These are phyloP conservation scores for Rhyacophila evoluta DNA, from an alignment of 2,888 invertebrate genomes.

Conservation along the genomic window DNA sequence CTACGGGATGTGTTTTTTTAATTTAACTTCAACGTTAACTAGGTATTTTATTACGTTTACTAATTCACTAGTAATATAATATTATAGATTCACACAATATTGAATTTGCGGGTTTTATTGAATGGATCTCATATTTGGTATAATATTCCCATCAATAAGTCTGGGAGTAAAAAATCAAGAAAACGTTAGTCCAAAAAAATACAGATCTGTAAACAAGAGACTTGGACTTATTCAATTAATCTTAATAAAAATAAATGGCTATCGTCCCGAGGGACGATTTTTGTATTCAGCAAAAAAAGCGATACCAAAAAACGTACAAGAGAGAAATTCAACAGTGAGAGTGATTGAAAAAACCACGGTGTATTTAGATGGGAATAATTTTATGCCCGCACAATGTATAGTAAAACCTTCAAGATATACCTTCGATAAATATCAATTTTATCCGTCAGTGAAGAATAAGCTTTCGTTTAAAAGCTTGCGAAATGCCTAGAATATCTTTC, in stretches of 20 bases:
- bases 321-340: slow-evolving; percentile 29
- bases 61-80: too few relatives aligned
- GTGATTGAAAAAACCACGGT: slow-evolving; percentile 9
- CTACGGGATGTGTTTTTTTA: too few relatives aligned
- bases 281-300: slow-evolving; percentile 34
- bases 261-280: slow-evolving; percentile 28
- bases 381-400: not conserved
- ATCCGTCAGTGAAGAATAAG: not conserved
- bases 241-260: slow-evolving; percentile 50
- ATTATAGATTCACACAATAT: too few relatives aligned
- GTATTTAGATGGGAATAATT: not conserved
- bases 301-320: slow-evolving; percentile 12
- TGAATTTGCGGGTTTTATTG: too few relatives aligned
- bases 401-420: not conserved
- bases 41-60: too few relatives aligned
- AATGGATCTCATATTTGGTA: too few relatives aligned
- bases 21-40: too few relatives aligned
- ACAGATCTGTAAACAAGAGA: slow-evolving; percentile 8
- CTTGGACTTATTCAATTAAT: slow-evolving; percentile 47
- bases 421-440: slow-evolving; percentile 10
- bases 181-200: not conserved
- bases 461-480: not conserved
- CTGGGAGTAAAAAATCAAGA: too few relatives aligned
- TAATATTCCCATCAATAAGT: too few relatives aligned
- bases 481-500: too few relatives aligned